These are phyloP conservation scores for Phyto melanocephala DNA, from an alignment of 2,888 invertebrate species.

Conservation along the genomic window DNA sequence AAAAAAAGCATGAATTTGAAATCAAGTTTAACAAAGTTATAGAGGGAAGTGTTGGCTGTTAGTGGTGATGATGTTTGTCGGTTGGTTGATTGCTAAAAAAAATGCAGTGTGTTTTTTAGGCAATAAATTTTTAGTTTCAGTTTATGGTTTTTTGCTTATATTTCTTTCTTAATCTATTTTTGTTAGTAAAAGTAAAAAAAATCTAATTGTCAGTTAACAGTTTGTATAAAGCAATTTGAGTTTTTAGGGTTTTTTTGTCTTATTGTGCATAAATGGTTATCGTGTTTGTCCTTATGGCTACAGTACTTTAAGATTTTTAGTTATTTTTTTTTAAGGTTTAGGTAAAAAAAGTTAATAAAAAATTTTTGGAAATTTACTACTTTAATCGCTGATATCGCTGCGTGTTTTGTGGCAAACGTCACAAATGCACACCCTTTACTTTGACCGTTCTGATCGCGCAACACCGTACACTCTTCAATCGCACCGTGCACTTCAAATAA, in stretches of 20 bases:
- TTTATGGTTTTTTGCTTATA: background rate
- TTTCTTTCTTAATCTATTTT: background rate
- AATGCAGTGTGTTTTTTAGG: conserved; percentile 46
- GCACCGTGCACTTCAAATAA: conserved; percentile 96
- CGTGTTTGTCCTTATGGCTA: background rate
- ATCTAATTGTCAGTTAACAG: conserved; percentile 24
- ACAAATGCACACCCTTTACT: conserved; percentile 99
- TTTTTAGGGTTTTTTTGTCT: background rate
- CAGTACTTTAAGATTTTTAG: background rate
- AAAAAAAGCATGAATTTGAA: conserved; percentile 32
- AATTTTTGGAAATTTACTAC: conserved; percentile 76
- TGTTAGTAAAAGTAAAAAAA: background rate
- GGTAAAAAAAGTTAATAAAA: background rate
- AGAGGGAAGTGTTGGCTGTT: background rate
- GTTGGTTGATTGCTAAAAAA: conserved; percentile 6
- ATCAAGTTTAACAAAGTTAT: conserved; percentile 10
- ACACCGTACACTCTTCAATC: conserved; percentile 99
- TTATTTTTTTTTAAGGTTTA: background rate
- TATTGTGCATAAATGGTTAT: background rate
- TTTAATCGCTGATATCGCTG: conserved; percentile 98
- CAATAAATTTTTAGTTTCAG: conserved; percentile 42
- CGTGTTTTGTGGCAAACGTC: conserved; percentile 97
- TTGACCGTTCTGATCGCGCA: conserved; percentile 95
- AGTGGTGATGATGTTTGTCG: conserved; percentile 12
- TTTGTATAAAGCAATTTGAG: conserved; percentile 30